Conservation (phyloP, 2,797 vertebrate species). For the Acropternis orthonyx region DNA sequence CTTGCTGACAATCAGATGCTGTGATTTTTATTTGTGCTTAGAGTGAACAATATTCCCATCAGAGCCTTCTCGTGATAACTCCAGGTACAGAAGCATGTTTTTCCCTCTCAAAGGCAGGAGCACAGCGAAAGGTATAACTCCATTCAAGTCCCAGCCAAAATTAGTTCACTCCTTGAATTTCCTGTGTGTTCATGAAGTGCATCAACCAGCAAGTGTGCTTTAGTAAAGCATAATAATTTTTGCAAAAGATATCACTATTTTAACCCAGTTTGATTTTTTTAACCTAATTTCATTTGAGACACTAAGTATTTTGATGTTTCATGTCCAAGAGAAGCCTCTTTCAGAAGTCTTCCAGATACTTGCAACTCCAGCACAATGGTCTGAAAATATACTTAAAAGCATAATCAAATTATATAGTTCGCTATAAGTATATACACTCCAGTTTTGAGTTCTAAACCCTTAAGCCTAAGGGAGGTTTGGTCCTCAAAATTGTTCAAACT, state of each 20-base stretch:
- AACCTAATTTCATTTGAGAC: neutral
- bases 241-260: neutral
- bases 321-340: fast-evolving
- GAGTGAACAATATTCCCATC: neutral
- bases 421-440: neutral
- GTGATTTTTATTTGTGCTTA: neutral
- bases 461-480: neutral
- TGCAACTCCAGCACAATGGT: neutral
- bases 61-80: neutral
- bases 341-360: neutral
- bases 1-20: neutral
- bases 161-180: neutral
- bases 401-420: neutral
- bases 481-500: neutral
- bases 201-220: neutral
- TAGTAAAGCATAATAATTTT: neutral
- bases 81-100: neutral
- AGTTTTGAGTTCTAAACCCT: neutral
- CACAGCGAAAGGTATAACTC: neutral
- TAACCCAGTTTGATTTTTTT: neutral
- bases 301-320: neutral
- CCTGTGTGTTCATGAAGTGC: neutral
- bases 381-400: neutral
- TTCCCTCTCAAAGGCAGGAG: neutral
- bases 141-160: neutral